Conservation (phyloP, 2,113 vertebrate species). For the Phocoena sinus region DNA sequence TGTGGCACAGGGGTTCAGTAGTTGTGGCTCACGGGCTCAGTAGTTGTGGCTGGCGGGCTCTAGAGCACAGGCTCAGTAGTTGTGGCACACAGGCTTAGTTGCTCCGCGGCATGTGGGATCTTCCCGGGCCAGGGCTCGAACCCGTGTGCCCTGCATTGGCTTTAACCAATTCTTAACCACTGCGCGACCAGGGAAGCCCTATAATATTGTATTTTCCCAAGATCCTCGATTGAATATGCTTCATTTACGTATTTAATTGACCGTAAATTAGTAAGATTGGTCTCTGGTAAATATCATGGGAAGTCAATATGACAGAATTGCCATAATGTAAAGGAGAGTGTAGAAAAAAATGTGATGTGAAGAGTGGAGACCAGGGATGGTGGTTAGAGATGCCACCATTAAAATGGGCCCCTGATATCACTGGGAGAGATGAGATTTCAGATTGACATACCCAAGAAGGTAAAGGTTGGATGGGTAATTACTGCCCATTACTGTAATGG, state of each 20-base stretch:
- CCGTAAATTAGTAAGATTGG: background rate
- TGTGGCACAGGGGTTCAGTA: no score
- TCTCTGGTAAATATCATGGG: background rate
- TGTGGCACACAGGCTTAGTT: no score
- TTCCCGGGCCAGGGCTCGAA: no score
- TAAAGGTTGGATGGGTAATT: background rate
- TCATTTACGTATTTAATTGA: background rate
- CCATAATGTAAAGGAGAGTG: background rate
- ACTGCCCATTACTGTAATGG: background rate
- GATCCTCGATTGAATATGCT: background rate
- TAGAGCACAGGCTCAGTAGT: no score
- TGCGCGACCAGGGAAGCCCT: no score
- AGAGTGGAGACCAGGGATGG: background rate
- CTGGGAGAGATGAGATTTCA: background rate
- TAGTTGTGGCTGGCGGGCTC: no score
- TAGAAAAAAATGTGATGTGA: background rate
- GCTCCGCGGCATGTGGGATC: no score
- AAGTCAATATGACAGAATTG: background rate
- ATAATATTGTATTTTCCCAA: background rate
- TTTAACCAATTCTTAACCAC: no score
- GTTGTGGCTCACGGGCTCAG: no score
- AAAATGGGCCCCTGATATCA: background rate
- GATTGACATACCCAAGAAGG: background rate
- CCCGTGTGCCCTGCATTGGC: no score
- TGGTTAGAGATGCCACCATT: background rate